These are phyloP conservation scores for Myripristis murdjan DNA, from an alignment of 2,797 vertebrate species.

Conservation along the genomic window DNA sequence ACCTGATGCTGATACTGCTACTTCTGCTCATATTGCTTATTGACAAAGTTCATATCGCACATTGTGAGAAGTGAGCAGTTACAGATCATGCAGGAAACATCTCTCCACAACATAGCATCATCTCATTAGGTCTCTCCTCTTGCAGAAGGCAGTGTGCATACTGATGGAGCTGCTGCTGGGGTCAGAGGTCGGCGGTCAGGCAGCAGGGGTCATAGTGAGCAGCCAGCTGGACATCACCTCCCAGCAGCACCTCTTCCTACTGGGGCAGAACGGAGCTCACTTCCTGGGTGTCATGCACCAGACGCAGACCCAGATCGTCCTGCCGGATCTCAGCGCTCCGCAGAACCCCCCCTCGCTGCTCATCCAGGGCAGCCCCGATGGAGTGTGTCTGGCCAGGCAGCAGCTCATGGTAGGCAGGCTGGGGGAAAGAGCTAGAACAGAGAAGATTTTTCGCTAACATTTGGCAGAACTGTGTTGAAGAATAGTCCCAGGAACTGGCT, in stretches of 20 bases:
- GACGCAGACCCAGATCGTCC: constrained; percentile 88
- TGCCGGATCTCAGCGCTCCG: constrained; percentile 86
- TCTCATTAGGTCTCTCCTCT: neutral
- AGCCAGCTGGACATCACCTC: constrained; percentile 88
- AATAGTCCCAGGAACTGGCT: neutral
- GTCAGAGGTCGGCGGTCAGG: constrained; percentile 71
- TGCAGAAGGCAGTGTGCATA: constrained; percentile 85
- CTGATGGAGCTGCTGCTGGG: constrained; percentile 86
- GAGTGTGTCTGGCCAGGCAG: constrained; percentile 87
- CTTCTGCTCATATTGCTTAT: no score
- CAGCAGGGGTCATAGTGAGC: constrained; percentile 73
- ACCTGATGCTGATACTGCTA: no score
- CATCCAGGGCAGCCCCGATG: constrained; percentile 86
- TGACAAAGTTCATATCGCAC: no score
- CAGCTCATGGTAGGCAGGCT: constrained; percentile 83
- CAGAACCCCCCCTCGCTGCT: constrained; percentile 84
- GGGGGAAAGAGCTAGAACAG: neutral
- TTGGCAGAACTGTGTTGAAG: neutral
- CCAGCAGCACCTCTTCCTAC: constrained; percentile 88
- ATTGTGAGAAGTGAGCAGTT: no score
- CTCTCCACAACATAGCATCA: neutral
- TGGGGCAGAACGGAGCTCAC: constrained; percentile 87
- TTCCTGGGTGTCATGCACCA: constrained; percentile 89
- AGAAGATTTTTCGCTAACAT: constrained; percentile 5
- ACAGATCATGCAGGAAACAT: no score